phyloP scores from a whole-genome alignment of 2,888 invertebrate genomes.

The Agrenia bidenticulata region DNA sequence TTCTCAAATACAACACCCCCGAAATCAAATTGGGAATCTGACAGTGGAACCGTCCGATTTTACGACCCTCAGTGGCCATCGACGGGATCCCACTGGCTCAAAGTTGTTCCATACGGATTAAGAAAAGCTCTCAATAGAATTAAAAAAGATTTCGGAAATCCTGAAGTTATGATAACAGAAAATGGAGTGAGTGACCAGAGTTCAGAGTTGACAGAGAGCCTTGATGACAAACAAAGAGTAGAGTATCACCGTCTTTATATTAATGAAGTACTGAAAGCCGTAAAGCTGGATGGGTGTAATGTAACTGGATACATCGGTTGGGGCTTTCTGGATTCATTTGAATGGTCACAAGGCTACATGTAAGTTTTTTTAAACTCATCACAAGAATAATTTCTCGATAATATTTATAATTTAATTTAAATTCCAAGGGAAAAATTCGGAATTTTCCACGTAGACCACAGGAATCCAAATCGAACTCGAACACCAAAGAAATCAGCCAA shows the following conservation, averaged over 20 bases:
- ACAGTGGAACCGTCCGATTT: slow-evolving; percentile 13
- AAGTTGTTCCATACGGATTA: slow-evolving; percentile 8
- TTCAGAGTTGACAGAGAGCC: background rate
- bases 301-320: slow-evolving; percentile 56
- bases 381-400: background rate
- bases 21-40: slow-evolving; percentile 4
- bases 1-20: background rate
- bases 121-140: slow-evolving; percentile 17
- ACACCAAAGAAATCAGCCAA: slow-evolving; percentile 11
- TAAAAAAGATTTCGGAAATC: slow-evolving; percentile 14
- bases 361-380: slow-evolving; percentile 20
- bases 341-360: slow-evolving; percentile 55
- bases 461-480: slow-evolving; percentile 3
- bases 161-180: slow-evolving; percentile 18
- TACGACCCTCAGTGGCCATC: slow-evolving; percentile 18
- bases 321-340: slow-evolving; percentile 57
- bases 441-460: slow-evolving; percentile 11
- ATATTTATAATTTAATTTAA: background rate
- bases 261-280: slow-evolving; percentile 37
- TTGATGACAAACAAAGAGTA: slow-evolving; percentile 4
- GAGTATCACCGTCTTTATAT: slow-evolving; percentile 11
- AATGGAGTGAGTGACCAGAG: slow-evolving; percentile 18
- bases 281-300: slow-evolving; percentile 53
- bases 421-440: slow-evolving; percentile 11
- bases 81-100: slow-evolving; percentile 10